phyloP scores from a whole-genome alignment of 2,113 vertebrate species.

The Eulemur rufifrons region DNA sequence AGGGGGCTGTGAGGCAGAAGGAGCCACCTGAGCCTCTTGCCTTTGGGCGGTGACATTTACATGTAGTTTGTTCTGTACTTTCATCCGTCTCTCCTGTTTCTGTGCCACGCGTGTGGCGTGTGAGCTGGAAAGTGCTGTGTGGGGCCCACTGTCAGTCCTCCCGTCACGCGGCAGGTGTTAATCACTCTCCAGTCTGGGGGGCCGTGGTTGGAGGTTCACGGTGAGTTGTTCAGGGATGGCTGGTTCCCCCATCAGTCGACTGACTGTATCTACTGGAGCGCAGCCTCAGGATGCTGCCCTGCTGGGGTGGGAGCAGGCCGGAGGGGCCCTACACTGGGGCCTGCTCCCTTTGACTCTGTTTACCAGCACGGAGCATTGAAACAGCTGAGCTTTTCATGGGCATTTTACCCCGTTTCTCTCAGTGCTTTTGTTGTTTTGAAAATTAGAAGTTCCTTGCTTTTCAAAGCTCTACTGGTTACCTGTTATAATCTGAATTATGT shows the following conservation, averaged over 20 bases:
- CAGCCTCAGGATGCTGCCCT: background rate
- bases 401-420: background rate
- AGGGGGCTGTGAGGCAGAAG: background rate
- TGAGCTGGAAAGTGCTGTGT: background rate
- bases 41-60: background rate
- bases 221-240: background rate
- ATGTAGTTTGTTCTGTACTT: background rate
- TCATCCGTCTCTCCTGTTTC: background rate
- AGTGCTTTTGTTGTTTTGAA: background rate
- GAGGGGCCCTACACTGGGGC: background rate
- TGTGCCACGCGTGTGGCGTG: background rate
- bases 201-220: background rate
- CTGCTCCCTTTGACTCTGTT: background rate
- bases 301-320: accelerated
- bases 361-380: background rate
- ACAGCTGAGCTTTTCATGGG: background rate
- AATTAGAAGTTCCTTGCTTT: background rate
- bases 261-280: no score
- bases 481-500: background rate
- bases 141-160: background rate
- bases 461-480: background rate
- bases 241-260: background rate
- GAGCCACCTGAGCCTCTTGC: background rate
- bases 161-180: background rate
- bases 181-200: no score